A percentile compares a stretch with the other conserved stretches of the same genome.
Conservation (phyloP, 2,888 invertebrate genomes). For the Diploptera punctata region DNA sequence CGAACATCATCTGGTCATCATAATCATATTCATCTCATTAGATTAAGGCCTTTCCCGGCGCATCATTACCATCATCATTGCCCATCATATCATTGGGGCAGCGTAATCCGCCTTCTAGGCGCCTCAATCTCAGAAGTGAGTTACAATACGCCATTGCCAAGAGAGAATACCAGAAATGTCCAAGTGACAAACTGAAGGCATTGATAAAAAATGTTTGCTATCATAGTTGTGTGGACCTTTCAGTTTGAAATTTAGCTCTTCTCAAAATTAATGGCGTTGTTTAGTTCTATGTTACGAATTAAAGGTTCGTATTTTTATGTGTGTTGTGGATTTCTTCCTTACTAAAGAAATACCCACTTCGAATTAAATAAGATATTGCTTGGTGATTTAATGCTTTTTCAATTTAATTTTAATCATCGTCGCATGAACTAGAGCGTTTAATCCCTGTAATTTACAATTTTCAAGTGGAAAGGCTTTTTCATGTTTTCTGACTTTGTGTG, state of each 20-base stretch:
- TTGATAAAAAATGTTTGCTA: no score
- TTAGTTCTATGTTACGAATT: not conserved
- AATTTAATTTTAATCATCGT: not conserved
- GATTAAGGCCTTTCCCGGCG: no score
- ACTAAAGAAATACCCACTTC: not conserved
- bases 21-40: no score
- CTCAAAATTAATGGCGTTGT: not conserved
- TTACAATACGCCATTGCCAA: no score
- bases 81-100: no score
- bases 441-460: slow-evolving; percentile 5
- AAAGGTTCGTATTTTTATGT: not conserved
- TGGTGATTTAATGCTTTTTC: not conserved
- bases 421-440: not conserved
- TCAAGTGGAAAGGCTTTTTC: slow-evolving; percentile 5
- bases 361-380: not conserved
- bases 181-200: no score
- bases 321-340: slow-evolving; percentile 1
- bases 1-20: no score
- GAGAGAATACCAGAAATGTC: no score
- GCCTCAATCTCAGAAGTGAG: no score
- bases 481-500: not conserved
- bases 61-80: no score
- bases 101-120: no score
- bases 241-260: not conserved
- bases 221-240: not conserved